Percentiles rank a stretch among this genome's conserved stretches.
Evolutionary conservation across 2,113 vertebrate species (phyloP).

Genomic region (Hippolais icterina): DNA sequence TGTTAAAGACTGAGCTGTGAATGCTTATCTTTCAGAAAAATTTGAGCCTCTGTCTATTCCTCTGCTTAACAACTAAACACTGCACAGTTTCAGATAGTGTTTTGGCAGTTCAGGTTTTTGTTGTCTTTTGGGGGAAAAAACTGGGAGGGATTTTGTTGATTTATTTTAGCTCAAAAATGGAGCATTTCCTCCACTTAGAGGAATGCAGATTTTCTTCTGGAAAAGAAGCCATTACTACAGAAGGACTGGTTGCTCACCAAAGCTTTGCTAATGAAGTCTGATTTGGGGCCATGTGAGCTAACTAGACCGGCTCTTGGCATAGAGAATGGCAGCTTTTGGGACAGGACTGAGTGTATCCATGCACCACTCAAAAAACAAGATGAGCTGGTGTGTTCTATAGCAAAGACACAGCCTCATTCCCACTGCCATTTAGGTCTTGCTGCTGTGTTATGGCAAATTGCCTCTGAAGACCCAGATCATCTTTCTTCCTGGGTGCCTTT

Average conservation of each 20-base stretch:
- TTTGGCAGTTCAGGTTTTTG: not conserved
- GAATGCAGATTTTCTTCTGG: not conserved
- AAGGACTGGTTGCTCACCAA: not conserved
- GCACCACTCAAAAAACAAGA: fast-evolving
- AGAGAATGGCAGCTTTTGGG: not conserved
- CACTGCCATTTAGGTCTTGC: not conserved
- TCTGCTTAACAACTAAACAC: not conserved
- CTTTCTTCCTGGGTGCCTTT: not conserved
- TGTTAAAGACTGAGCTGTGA: not conserved
- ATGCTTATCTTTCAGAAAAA: not conserved
- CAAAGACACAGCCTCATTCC: not conserved
- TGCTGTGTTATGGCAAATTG: not conserved
- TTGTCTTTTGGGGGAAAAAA: not conserved
- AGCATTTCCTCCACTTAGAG: not conserved
- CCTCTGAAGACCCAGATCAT: not conserved
- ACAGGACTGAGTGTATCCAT: not conserved
- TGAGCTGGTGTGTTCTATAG: not conserved
- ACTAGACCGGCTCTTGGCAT: not conserved
- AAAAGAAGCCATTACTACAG: not conserved
- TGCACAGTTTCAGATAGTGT: not conserved
- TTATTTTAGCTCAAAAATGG: not conserved
- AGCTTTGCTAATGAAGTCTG: not conserved
- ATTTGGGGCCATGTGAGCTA: not conserved
- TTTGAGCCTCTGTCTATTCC: not conserved
- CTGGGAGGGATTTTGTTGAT: not conserved